Evolutionary conservation across 2,797 vertebrate species (phyloP).

Genomic region (Lateolabrax maculatus): DNA sequence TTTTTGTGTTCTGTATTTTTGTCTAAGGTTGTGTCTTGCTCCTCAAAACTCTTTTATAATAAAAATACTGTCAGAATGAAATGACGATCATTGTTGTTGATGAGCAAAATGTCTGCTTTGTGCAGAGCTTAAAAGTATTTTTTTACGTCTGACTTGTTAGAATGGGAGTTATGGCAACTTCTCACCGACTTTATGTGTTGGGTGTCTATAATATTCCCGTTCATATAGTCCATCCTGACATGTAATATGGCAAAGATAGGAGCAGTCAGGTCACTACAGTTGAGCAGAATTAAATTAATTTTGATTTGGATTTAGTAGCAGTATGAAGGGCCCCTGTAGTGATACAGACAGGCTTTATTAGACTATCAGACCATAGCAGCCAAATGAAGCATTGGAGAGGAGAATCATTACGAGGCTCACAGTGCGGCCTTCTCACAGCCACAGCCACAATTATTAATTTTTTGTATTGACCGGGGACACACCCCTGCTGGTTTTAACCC

Average conservation of each 20-base stretch:
- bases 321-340: conserved; percentile 56
- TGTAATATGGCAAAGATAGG: conserved; percentile 44
- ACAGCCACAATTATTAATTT: conserved; percentile 59
- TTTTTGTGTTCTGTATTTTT: background rate
- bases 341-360: conserved; percentile 68
- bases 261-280: conserved; percentile 45
- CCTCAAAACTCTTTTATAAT: background rate
- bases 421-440: conserved; percentile 49
- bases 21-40: background rate
- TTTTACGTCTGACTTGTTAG: conserved; percentile 54
- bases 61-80: background rate
- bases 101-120: background rate
- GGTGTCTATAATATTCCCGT: conserved; percentile 33
- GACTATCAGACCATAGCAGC: conserved; percentile 65
- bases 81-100: background rate
- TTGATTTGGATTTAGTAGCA: conserved; percentile 49
- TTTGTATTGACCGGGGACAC: conserved; percentile 53
- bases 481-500: conserved; percentile 65
- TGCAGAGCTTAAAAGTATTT: conserved; percentile 14
- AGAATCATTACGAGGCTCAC: conserved; percentile 59
- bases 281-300: conserved; percentile 57
- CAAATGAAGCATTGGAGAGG: conserved; percentile 54
- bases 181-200: conserved; percentile 6
- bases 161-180: conserved; percentile 29
- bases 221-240: conserved; percentile 26